A percentile compares a stretch with the other conserved stretches of the same genome.
Conservation (phyloP, 2,888 invertebrate species). For the Hoplodrina blanda region DNA sequence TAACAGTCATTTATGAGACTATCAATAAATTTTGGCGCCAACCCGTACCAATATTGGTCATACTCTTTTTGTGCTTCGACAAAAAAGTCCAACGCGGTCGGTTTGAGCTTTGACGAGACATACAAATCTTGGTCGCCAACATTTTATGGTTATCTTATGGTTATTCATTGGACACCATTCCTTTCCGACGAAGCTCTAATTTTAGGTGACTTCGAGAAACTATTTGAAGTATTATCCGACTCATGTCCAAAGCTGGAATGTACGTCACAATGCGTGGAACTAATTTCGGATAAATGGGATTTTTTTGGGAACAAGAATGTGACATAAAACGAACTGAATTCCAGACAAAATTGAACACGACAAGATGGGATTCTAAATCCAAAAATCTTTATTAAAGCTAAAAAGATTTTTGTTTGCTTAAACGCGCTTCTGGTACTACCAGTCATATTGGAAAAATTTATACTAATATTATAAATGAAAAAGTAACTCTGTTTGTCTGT, state of each 20-base stretch:
- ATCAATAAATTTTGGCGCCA: conserved; percentile 44
- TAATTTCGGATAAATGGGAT: conserved; percentile 37
- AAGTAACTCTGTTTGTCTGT: too few species aligned
- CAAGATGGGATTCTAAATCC: background rate
- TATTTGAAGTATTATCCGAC: conserved; percentile 18
- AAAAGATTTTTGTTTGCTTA: too few species aligned
- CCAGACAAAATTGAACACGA: conserved; percentile 4
- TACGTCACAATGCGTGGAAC: conserved; percentile 44
- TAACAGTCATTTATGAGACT: conserved; percentile 11
- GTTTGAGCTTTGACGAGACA: conserved; percentile 19
- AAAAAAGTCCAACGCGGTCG: conserved; percentile 9
- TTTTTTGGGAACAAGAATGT: conserved; percentile 34
- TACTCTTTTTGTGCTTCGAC: conserved; percentile 17
- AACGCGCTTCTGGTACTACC: too few species aligned
- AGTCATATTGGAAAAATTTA: too few species aligned
- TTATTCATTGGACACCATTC: conserved; percentile 29
- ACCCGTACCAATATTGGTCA: conserved; percentile 16
- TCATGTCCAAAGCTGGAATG: conserved; percentile 24
- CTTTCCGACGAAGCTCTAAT: conserved; percentile 11
- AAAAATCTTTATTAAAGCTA: background rate
- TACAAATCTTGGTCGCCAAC: conserved; percentile 18
- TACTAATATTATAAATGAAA: too few species aligned
- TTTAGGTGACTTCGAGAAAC: conserved; percentile 14
- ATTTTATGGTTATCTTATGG: conserved; percentile 23
- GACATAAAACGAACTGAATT: background rate